Evolutionary conservation across 2,888 invertebrate genomes (phyloP).

Genomic region (Cheiracanthium punctorium): DNA sequence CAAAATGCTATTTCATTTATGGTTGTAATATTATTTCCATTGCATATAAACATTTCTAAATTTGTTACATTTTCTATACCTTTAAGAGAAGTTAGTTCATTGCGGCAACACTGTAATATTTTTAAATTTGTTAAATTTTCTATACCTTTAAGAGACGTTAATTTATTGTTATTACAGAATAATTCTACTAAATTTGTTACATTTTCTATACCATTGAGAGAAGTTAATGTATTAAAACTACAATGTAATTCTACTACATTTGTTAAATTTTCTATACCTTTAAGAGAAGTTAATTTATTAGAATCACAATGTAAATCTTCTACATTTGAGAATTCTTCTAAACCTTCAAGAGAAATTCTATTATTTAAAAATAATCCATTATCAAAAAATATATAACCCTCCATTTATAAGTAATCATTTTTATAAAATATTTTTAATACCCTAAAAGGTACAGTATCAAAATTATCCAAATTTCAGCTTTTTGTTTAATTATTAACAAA

Average conservation of each 20-base stretch:
- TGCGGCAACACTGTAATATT: background rate
- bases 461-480: too few species aligned
- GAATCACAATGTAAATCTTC: too few species aligned
- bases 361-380: too few species aligned
- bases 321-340: too few species aligned
- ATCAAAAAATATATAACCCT: too few species aligned
- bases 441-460: too few species aligned
- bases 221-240: background rate
- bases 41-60: background rate
- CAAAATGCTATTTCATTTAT: background rate
- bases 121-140: conserved; percentile 10
- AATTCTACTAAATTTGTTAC: too few species aligned
- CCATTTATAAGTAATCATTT: too few species aligned
- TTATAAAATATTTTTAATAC: too few species aligned
- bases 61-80: conserved; percentile 5
- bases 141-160: background rate
- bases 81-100: background rate
- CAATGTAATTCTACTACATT: background rate
- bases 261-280: background rate
- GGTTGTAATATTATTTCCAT: background rate
- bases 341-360: too few species aligned
- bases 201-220: background rate
- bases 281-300: background rate
- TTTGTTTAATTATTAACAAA: too few species aligned
- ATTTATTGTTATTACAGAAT: too few species aligned